phyloP scores from a whole-genome alignment of 2,113 vertebrate genomes.

The Sinocyclocheilus anshuiensis region DNA sequence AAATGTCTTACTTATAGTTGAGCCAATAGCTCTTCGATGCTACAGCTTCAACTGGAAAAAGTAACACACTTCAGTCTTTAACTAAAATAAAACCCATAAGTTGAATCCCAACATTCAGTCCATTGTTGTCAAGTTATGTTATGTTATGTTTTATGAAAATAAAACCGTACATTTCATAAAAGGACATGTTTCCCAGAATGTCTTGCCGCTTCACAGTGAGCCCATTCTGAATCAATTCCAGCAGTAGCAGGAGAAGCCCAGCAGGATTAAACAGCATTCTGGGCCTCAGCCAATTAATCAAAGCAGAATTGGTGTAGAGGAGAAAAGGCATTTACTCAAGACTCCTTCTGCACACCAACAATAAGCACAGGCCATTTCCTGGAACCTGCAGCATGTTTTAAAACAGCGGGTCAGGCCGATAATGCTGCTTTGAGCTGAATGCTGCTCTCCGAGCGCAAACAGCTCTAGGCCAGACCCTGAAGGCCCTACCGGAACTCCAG shows the following conservation, averaged over 20 bases:
- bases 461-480: slow-evolving; percentile 35
- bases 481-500: slow-evolving; percentile 18
- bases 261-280: slow-evolving; percentile 42
- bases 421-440: slow-evolving; percentile 16
- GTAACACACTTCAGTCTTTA: not conserved
- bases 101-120: too few relatives aligned
- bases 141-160: not conserved
- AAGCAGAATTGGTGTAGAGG: slow-evolving; percentile 25
- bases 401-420: slow-evolving; percentile 18
- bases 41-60: not conserved
- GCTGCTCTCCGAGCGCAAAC: slow-evolving; percentile 44
- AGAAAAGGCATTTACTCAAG: slow-evolving; percentile 15
- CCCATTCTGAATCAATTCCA: slow-evolving; percentile 30
- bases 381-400: slow-evolving; percentile 39
- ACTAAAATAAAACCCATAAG: not conserved
- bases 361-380: slow-evolving; percentile 42
- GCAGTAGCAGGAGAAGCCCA: slow-evolving; percentile 6
- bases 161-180: not conserved
- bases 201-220: slow-evolving; percentile 23
- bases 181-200: slow-evolving; percentile 16
- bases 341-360: slow-evolving; percentile 36
- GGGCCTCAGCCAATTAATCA: slow-evolving; percentile 54
- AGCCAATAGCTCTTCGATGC: too few relatives aligned
- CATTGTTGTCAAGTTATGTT: not conserved
- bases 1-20: not conserved